Percentiles rank a stretch among this genome's conserved stretches.
These are phyloP conservation scores for Alsophila aescularia DNA, from an alignment of 2,888 invertebrate genomes.

Conservation along the genomic window DNA sequence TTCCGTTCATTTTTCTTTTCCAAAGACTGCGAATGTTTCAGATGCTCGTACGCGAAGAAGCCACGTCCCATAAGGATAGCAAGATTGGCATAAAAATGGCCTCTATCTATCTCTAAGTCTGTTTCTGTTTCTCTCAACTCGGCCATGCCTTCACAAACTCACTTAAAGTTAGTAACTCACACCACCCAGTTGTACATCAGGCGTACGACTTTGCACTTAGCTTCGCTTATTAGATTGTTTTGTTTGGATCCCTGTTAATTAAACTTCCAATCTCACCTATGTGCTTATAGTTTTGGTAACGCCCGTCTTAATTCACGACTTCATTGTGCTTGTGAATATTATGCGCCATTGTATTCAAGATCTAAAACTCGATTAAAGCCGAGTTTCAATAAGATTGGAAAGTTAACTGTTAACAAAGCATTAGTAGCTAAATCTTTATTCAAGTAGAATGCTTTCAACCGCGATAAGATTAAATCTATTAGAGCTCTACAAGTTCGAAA, in stretches of 20 bases:
- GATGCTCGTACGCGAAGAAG: too few species aligned
- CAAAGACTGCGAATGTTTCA: too few species aligned
- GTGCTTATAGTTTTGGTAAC: slow-evolving; percentile 45
- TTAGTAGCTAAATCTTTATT: too few species aligned
- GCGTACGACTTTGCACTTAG: slow-evolving; percentile 67
- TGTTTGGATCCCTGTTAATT: slow-evolving; percentile 67
- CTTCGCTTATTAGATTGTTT: slow-evolving; percentile 76
- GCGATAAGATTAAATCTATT: too few species aligned
- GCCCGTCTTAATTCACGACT: slow-evolving; percentile 41
- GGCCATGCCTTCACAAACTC: slow-evolving; percentile 6
- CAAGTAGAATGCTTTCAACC: too few species aligned
- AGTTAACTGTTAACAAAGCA: not conserved
- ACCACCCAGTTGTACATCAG: slow-evolving; percentile 43
- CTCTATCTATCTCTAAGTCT: too few species aligned
- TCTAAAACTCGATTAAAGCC: not conserved
- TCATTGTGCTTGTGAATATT: slow-evolving; percentile 21
- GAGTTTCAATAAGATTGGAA: not conserved
- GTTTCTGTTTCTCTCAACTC: too few species aligned
- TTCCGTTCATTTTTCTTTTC: too few species aligned
- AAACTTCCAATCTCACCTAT: slow-evolving; percentile 53
- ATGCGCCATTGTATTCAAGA: not conserved
- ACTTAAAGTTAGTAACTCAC: slow-evolving; percentile 31
- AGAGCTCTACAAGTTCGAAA: too few species aligned
- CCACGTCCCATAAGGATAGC: too few species aligned
- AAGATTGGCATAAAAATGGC: too few species aligned